A percentile compares a stretch with the other conserved stretches of the same genome.
These are phyloP conservation scores for Desmophyllum pertusum DNA, from an alignment of 92 coral and sea anemone species.

Conservation along the genomic window DNA sequence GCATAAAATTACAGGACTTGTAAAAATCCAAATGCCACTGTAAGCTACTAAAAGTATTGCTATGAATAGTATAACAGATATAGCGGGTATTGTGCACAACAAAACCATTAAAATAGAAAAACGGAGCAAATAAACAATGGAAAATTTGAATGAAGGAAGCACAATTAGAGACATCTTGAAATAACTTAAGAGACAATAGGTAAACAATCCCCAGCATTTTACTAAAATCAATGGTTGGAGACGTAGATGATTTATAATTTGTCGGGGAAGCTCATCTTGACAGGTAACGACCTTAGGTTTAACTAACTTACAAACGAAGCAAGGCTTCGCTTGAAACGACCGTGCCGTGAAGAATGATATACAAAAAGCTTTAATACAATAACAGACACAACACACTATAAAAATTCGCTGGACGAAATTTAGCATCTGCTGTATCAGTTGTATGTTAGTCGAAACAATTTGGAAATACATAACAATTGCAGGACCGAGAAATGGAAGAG, in stretches of 20 bases:
- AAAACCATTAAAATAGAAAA: background rate
- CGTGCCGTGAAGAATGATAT: background rate
- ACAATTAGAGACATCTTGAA: background rate
- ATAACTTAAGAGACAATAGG: background rate
- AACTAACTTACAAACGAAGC: background rate
- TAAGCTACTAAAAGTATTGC: background rate
- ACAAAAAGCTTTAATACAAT: background rate
- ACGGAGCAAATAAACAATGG: background rate
- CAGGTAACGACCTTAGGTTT: background rate
- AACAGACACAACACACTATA: background rate
- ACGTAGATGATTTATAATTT: background rate
- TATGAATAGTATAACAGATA: background rate
- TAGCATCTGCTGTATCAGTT: too few relatives aligned
- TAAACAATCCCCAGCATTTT: background rate
- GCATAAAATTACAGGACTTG: background rate
- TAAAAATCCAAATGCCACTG: background rate
- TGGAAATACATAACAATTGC: background rate
- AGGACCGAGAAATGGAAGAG: background rate
- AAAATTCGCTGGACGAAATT: background rate
- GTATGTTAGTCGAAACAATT: too few relatives aligned
- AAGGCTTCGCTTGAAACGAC: background rate
- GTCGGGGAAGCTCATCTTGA: background rate
- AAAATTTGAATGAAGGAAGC: background rate
- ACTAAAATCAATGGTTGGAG: slow-evolving; percentile 12
- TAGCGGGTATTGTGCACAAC: background rate